These are phyloP conservation scores for Esox lucius DNA, from an alignment of 2,797 vertebrate genomes.

Conservation along the genomic window DNA sequence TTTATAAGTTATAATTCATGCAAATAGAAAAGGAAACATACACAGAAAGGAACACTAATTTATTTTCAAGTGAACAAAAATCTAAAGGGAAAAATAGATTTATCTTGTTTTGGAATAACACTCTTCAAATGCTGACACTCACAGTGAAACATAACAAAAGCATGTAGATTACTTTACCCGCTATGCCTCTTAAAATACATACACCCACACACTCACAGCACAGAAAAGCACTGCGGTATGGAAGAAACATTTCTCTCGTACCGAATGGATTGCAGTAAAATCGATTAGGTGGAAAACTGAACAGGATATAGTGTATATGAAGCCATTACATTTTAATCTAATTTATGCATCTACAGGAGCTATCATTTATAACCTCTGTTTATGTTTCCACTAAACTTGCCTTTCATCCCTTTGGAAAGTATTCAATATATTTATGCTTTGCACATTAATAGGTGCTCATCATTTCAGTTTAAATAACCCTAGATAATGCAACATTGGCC, in stretches of 20 bases:
- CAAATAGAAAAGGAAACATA: neutral
- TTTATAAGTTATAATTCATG: too few relatives aligned
- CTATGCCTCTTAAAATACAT: neutral
- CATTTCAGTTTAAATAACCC: neutral
- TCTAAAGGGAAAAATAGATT: too few relatives aligned
- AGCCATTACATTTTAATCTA: neutral
- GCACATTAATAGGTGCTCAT: neutral
- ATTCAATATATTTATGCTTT: neutral
- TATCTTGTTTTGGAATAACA: too few relatives aligned
- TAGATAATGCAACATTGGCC: neutral
- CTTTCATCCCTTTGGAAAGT: neutral
- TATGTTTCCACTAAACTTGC: neutral
- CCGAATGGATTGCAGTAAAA: slow-evolving; percentile 57
- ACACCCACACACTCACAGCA: neutral
- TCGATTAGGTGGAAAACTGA: slow-evolving; percentile 2
- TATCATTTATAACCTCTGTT: neutral
- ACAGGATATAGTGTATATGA: neutral
- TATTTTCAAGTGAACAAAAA: too few relatives aligned
- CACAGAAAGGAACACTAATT: neutral
- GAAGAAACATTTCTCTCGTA: slow-evolving; percentile 60
- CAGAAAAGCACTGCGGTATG: slow-evolving; percentile 61
- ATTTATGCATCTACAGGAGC: neutral
- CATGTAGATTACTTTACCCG: neutral
- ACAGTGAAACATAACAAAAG: neutral
- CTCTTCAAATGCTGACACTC: slow-evolving; percentile 1